Evolutionary conservation across 2,113 vertebrate species (phyloP).

Genomic region (Gobius niger): DNA sequence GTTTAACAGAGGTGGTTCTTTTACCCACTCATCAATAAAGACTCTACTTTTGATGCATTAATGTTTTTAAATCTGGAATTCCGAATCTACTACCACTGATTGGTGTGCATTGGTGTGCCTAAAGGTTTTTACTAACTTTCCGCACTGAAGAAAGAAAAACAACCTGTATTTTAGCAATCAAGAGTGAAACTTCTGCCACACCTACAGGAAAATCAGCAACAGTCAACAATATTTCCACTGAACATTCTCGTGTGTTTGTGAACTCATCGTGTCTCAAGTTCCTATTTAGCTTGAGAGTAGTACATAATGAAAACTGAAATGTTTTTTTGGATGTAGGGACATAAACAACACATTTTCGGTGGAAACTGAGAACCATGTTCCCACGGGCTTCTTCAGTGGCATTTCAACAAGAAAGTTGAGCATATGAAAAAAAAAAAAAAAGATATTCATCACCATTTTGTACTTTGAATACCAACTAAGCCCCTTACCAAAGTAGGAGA

Average conservation of each 20-base stretch:
- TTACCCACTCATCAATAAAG: conserved; percentile 79
- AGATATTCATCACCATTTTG: neutral
- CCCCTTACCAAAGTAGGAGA: neutral
- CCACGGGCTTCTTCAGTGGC: neutral
- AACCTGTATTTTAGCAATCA: too few relatives aligned
- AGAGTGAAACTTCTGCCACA: too few relatives aligned
- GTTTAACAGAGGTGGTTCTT: conserved; percentile 76
- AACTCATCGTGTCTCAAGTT: neutral
- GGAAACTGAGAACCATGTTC: neutral
- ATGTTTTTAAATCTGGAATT: conserved; percentile 35
- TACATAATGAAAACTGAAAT: neutral
- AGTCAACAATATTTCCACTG: too few relatives aligned
- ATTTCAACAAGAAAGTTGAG: neutral
- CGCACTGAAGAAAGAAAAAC: too few relatives aligned
- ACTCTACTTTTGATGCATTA: conserved; percentile 78
- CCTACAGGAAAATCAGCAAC: too few relatives aligned
- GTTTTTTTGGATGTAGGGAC: neutral
- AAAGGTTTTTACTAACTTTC: neutral
- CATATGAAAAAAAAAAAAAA: neutral
- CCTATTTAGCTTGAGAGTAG: neutral
- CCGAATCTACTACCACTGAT: neutral
- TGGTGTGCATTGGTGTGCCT: neutral
- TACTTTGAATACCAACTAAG: neutral
- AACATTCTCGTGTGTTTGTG: too few relatives aligned
- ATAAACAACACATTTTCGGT: neutral